Evolutionary conservation across 2,113 vertebrate species (phyloP).

Genomic region (Tichodroma muraria): DNA sequence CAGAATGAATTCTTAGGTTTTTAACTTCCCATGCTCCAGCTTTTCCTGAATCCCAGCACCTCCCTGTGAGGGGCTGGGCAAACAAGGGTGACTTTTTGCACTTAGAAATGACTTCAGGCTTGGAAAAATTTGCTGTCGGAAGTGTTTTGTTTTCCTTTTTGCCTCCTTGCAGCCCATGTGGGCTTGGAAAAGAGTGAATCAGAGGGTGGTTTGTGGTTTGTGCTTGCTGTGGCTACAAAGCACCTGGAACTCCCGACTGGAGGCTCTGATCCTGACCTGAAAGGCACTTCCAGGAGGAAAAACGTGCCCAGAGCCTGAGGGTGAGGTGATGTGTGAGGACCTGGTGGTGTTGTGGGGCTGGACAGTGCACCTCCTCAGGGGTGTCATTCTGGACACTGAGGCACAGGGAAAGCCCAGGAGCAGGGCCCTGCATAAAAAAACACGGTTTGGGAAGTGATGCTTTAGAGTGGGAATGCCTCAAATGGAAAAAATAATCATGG

Average conservation of each 20-base stretch:
- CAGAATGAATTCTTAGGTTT: background rate
- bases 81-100: slow-evolving; percentile 3
- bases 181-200: background rate
- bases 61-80: background rate
- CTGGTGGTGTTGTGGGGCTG: background rate
- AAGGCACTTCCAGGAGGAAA: background rate
- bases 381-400: background rate
- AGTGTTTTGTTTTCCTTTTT: slow-evolving; percentile 14
- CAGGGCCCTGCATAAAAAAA: background rate
- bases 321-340: background rate
- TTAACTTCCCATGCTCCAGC: background rate
- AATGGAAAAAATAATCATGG: background rate
- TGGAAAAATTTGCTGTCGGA: background rate
- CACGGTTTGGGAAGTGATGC: background rate
- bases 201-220: background rate
- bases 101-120: slow-evolving; percentile 10
- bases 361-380: background rate
- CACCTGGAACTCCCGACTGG: background rate
- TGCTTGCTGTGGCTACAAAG: background rate
- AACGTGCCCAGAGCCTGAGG: background rate
- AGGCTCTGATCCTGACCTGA: background rate
- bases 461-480: background rate
- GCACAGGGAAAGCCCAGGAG: background rate
- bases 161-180: background rate
- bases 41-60: background rate